Percentiles rank a stretch among this genome's conserved stretches.
Evolutionary conservation across 2,888 invertebrate species (phyloP).

Genomic region (Lomographa bimaculata): DNA sequence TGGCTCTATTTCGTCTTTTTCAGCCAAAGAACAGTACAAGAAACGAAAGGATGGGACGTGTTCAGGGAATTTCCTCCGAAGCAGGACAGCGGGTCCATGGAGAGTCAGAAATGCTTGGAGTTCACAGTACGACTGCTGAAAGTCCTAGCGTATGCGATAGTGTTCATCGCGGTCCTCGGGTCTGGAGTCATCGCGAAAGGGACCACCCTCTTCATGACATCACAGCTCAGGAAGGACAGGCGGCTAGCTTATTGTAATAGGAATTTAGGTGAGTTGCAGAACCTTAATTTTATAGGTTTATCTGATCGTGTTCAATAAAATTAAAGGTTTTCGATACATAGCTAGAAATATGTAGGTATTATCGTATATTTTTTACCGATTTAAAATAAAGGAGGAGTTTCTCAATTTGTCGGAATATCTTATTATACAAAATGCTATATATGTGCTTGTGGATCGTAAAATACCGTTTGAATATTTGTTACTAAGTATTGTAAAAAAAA

Average conservation of each 20-base stretch:
- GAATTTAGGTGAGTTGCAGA: conserved; percentile 87
- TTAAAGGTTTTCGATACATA: too few species aligned
- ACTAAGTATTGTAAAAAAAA: too few species aligned
- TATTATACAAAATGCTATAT: too few species aligned
- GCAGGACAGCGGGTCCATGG: conserved; percentile 94
- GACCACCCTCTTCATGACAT: conserved; percentile 95
- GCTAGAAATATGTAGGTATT: too few species aligned
- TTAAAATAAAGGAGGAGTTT: too few species aligned
- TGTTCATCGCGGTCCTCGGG: conserved; percentile 92
- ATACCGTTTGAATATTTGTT: too few species aligned
- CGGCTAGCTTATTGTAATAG: conserved; percentile 92
- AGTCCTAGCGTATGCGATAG: conserved; percentile 92
- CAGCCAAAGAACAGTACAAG: conserved; percentile 92
- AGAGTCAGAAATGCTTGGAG: conserved; percentile 93
- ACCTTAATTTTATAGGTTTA: background rate
- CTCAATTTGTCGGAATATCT: too few species aligned
- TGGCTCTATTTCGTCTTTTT: too few species aligned
- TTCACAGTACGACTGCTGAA: conserved; percentile 93
- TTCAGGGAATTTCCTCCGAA: conserved; percentile 96
- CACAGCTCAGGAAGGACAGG: conserved; percentile 91
- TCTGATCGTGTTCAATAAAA: too few species aligned
- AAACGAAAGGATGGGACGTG: conserved; percentile 98
- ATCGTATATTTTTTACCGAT: too few species aligned
- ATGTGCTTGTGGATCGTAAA: too few species aligned
- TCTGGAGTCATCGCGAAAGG: conserved; percentile 95